phyloP scores from a whole-genome alignment of 2,797 vertebrate genomes.

The Pantherophis alleghaniensis region DNA sequence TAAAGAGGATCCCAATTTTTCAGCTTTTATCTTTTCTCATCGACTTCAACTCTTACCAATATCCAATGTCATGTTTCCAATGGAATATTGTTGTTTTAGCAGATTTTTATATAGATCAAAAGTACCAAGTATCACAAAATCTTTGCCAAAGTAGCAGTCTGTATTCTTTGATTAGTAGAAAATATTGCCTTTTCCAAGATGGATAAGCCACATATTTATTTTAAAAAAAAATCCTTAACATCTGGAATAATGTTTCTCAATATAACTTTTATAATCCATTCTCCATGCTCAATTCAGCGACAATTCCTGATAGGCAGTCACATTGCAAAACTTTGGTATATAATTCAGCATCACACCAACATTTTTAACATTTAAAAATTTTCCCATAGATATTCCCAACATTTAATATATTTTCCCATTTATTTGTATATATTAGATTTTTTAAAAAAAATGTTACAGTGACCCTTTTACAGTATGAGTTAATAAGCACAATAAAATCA shows the following conservation, averaged over 20 bases:
- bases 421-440: background rate
- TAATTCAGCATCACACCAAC: background rate
- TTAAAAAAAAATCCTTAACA: background rate
- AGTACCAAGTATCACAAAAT: background rate
- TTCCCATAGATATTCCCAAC: background rate
- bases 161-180: background rate
- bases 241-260: background rate
- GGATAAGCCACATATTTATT: background rate
- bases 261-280: background rate
- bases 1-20: background rate
- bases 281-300: background rate
- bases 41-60: too few relatives aligned
- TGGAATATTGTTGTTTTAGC: background rate
- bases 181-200: background rate
- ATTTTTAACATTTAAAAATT: background rate
- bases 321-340: background rate
- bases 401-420: background rate
- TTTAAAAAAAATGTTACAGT: too few relatives aligned
- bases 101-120: background rate
- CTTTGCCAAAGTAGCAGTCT: background rate
- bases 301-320: background rate
- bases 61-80: background rate
- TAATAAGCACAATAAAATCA: background rate
- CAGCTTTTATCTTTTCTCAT: background rate
- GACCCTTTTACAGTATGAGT: too few relatives aligned